Base-by-base conservation (phyloP, 2,113 vertebrate species). In the Brienomyrus brachyistius region DNA sequence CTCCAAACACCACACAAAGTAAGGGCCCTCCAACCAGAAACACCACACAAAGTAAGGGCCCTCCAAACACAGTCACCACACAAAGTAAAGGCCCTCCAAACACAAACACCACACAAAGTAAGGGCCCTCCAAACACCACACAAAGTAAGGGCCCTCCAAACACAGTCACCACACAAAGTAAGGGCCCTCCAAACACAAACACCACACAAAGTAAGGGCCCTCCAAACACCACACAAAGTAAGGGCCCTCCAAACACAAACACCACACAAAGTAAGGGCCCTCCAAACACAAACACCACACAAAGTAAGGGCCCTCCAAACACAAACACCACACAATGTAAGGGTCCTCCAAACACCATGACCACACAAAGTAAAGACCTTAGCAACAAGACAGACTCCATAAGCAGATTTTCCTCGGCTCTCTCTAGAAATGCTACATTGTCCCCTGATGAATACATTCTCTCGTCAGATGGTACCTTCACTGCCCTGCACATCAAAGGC, bases 401-500 rank as follows among this genome's bases (percentile, higher is more conserved):
- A 15, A 31, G 70, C 31, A 59, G 62, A 43, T 10, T 86, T 51
- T 86, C 85, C 17, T 10, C 56, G 27, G 15, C 19, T 31, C 35
- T 83, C 15, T 40, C 43, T 6, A 35, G 21, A 59, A 84, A 62
- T 31, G 23, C 9, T 54, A 21, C 89, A 1, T 15, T 48, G 35
- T 3, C 80, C 19, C 1, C 27, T 5, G 31, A 35, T 17, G 48
- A 19, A 62, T 77, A 4, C 17, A 54, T 0, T 92, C 74, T 15
- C 90, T 86, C 88, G 8, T 0, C 47, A 89, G 89, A 31, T 89
- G 91, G 50, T 90, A 3, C 23, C 88, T 90, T 6, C 1, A 50
- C 86, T 5, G 86, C 94, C 11, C 92, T 99, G 84, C 95, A 95
- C 89, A 96, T 99, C 89, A 97, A 97, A 92, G 96, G 94, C 0